Conservation (phyloP, 2,888 invertebrate genomes). For the Cosmia trapezina region DNA sequence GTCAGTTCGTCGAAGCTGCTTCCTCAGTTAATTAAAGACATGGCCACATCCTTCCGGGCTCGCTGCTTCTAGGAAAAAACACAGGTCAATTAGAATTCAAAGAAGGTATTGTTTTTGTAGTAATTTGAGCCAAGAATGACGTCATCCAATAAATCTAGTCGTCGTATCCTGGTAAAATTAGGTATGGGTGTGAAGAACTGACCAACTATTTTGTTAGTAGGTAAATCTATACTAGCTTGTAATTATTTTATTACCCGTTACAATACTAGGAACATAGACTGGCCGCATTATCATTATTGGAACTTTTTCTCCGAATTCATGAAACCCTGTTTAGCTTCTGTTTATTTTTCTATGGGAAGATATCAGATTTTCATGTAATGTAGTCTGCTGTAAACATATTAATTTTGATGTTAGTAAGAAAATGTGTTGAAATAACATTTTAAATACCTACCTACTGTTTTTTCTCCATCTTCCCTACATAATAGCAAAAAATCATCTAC, state of each 20-base stretch:
- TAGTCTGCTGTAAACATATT: background rate
- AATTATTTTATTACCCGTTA: background rate
- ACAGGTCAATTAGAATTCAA: conserved; percentile 59
- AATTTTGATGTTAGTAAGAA: background rate
- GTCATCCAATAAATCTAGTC: conserved; percentile 45
- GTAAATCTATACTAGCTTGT: background rate
- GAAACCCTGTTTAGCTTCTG: background rate
- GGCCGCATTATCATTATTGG: no score
- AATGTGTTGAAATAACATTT: no score
- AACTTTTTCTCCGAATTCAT: background rate
- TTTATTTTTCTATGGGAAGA: background rate
- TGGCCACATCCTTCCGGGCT: conserved; percentile 61
- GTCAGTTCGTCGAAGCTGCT: conserved; percentile 36
- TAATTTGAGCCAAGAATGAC: conserved; percentile 54
- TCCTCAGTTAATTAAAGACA: conserved; percentile 56
- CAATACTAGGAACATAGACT: background rate
- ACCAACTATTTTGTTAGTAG: background rate
- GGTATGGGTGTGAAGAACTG: background rate
- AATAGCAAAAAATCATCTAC: background rate
- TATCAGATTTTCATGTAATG: background rate
- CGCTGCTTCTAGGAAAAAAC: conserved; percentile 52
- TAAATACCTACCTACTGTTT: no score
- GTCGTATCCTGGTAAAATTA: conserved; percentile 33
- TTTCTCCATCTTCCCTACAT: background rate
- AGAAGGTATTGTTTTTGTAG: conserved; percentile 63